These are phyloP conservation scores for Tachuris rubrigastra DNA, from an alignment of 2,113 vertebrate genomes.

Conservation along the genomic window DNA sequence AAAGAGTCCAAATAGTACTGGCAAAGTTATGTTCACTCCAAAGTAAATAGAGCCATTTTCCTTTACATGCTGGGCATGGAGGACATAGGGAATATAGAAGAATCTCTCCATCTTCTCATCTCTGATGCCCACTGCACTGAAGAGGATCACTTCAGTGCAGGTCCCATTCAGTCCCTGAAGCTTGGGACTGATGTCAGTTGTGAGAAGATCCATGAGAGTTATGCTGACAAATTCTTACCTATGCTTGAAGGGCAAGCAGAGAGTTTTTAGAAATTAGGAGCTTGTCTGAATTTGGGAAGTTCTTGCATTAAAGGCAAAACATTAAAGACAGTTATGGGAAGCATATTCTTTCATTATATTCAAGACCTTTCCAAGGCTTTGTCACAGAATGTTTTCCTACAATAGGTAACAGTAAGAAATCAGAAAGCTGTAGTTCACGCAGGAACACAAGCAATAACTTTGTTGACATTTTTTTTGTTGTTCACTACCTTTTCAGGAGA, in stretches of 20 bases:
- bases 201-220: background rate
- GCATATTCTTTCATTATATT: fast-evolving
- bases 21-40: background rate
- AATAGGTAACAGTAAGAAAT: background rate
- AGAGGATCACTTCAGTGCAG: background rate
- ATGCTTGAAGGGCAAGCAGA: background rate
- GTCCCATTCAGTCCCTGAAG: background rate
- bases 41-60: background rate
- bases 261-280: background rate
- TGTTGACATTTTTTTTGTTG: background rate
- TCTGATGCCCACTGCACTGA: background rate
- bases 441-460: background rate
- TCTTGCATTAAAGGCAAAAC: background rate
- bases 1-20: background rate
- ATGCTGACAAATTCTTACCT: background rate
- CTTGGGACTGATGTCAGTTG: background rate
- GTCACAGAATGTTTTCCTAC: background rate
- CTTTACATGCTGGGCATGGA: background rate
- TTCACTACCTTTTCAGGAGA: background rate
- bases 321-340: background rate
- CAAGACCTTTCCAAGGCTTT: background rate
- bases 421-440: background rate
- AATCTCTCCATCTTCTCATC: background rate
- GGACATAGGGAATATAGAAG: background rate
- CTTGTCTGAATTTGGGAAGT: background rate